These are phyloP conservation scores for Syngnathus floridae DNA, from an alignment of 2,113 vertebrate species.

Conservation along the genomic window DNA sequence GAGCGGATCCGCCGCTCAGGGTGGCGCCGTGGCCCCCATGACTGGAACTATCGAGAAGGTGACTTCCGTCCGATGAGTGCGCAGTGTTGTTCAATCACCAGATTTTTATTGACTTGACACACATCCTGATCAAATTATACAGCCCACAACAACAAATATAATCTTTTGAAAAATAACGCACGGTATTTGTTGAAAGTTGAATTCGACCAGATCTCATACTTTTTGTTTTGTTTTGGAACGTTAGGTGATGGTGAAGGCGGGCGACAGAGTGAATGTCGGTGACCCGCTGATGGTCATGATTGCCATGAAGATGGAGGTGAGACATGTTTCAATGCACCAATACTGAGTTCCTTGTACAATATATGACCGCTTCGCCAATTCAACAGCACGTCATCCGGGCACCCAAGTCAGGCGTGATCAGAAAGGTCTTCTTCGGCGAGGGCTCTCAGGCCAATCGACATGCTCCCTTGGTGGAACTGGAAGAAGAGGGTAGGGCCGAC, in stretches of 20 bases:
- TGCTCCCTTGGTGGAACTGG: constrained; percentile 76
- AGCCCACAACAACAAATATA: no score
- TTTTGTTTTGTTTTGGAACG: neutral
- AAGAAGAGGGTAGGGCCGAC: constrained; percentile 71
- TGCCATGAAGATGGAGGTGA: constrained; percentile 99
- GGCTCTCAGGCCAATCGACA: constrained; percentile 87
- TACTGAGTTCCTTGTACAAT: neutral
- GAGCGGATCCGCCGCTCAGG: constrained; percentile 67
- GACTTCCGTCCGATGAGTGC: constrained; percentile 8
- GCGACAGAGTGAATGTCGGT: constrained; percentile 81
- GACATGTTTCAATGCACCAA: constrained; percentile 7
- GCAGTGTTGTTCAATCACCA: no score
- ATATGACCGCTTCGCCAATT: neutral
- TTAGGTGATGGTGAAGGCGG: constrained; percentile 88
- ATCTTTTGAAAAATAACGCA: no score
- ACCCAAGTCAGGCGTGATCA: constrained; percentile 82
- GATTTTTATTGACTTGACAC: no score
- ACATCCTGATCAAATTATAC: no score
- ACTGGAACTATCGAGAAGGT: constrained; percentile 97
- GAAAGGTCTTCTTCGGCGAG: constrained; percentile 84
- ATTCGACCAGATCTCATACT: no score
- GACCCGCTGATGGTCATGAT: constrained; percentile 93
- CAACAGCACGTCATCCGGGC: constrained; percentile 86
- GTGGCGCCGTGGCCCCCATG: constrained; percentile 86
- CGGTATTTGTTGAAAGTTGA: no score